A percentile compares a stretch with the other conserved stretches of the same genome.
Conservation (phyloP, 2,888 invertebrate genomes). For the Standfussiana lucernea region DNA sequence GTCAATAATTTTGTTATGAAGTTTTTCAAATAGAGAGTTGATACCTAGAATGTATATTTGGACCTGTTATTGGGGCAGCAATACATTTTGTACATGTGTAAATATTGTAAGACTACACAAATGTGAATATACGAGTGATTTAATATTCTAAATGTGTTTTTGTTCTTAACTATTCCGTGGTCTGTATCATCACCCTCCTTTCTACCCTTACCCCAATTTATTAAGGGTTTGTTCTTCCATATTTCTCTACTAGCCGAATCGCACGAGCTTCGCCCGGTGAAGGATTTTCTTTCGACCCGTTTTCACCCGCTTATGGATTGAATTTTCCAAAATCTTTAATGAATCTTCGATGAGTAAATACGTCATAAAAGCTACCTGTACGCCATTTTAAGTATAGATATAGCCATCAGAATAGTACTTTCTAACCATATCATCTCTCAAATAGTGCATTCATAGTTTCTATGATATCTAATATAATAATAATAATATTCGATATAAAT, state of each 20-base stretch:
- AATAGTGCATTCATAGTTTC: neutral
- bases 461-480: neutral
- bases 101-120: slow-evolving; percentile 80
- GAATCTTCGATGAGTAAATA: neutral
- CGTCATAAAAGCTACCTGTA: neutral
- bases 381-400: too few species aligned
- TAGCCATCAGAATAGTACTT: too few species aligned
- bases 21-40: slow-evolving; percentile 41
- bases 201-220: neutral
- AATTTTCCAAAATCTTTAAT: neutral
- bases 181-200: neutral
- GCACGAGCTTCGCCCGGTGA: neutral
- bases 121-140: slow-evolving; percentile 89
- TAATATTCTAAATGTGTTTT: slow-evolving; percentile 75
- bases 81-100: slow-evolving; percentile 85
- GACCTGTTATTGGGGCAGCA: slow-evolving; percentile 67
- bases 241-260: neutral
- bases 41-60: slow-evolving; percentile 46
- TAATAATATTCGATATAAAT: neutral
- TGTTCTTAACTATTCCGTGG: slow-evolving; percentile 35
- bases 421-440: neutral
- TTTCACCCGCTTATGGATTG: neutral
- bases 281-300: neutral
- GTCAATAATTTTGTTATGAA: slow-evolving; percentile 55
- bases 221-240: neutral